Conservation (phyloP, 92 coral and sea anemone genomes). For the Paramuricea clavata region DNA sequence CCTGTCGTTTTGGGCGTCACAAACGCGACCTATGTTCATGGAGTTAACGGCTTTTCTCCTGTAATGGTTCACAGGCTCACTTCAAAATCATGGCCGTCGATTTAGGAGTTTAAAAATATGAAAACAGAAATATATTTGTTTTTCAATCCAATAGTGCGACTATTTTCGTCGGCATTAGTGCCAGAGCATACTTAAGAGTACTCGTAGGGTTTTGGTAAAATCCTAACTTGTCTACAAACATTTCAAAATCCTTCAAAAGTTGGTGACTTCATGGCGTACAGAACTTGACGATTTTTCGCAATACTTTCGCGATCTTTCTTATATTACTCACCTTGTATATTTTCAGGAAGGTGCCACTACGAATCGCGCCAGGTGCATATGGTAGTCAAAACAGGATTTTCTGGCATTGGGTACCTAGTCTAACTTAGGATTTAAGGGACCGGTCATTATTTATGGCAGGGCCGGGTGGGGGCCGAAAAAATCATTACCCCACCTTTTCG, state of each 20-base stretch:
- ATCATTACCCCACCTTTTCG: too few species aligned
- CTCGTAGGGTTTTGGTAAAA: not conserved
- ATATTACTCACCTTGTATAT: not conserved
- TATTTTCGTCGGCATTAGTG: not conserved
- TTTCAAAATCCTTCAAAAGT: too few species aligned
- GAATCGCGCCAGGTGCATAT: slow-evolving; percentile 4
- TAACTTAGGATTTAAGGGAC: not conserved
- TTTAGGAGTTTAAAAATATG: too few species aligned
- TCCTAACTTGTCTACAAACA: not conserved
- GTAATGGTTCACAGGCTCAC: not conserved
- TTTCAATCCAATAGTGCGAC: not conserved
- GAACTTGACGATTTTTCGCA: too few species aligned
- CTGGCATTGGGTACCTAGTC: slow-evolving; percentile 11
- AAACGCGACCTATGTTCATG: too few species aligned
- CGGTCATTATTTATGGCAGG: too few species aligned
- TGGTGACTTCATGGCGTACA: too few species aligned
- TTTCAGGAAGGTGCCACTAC: not conserved
- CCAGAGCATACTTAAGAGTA: not conserved
- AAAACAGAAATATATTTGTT: not conserved
- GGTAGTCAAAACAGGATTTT: slow-evolving; percentile 22
- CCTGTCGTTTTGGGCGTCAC: slow-evolving; percentile 3
- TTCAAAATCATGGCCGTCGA: not conserved
- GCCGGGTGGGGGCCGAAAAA: too few species aligned
- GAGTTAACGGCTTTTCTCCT: slow-evolving; percentile 10
- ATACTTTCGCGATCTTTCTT: too few species aligned